Conservation (phyloP, 1,140 invertebrate species). For the Sycophila sp. region DNA sequence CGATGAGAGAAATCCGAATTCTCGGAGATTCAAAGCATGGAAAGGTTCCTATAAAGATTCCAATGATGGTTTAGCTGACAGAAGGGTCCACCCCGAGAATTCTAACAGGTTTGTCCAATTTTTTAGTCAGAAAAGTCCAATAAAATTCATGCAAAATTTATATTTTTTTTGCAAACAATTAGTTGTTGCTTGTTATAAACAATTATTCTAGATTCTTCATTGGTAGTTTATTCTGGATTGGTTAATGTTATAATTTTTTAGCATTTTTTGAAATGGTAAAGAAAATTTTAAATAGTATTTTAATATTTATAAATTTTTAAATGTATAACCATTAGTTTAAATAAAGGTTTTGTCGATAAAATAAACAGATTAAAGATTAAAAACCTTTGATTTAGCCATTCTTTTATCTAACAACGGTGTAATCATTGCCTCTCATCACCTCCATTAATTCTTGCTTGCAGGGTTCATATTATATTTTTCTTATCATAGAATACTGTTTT, state of each 20-base stretch:
- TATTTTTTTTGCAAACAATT: too few species aligned
- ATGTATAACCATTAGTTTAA: neutral
- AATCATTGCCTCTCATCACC: constrained; percentile 55
- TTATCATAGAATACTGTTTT: neutral
- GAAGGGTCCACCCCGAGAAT: constrained; percentile 49
- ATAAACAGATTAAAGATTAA: constrained; percentile 13
- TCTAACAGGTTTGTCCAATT: constrained; percentile 56
- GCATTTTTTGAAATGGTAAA: too few species aligned
- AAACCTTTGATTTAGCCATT: constrained; percentile 40
- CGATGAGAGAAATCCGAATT: constrained; percentile 58
- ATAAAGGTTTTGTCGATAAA: constrained; percentile 1
- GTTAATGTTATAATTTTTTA: too few species aligned
- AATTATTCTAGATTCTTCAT: too few species aligned
- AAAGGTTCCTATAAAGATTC: constrained; percentile 47
- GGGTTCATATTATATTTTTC: constrained; percentile 24
- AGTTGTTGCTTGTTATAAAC: neutral
- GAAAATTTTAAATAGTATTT: too few species aligned
- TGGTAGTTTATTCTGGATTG: too few species aligned
- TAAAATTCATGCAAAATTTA: constrained; percentile 39
- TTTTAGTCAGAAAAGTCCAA: constrained; percentile 42
- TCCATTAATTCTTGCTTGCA: constrained; percentile 45
- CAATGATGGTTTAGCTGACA: constrained; percentile 48
- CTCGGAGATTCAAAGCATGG: constrained; percentile 51
- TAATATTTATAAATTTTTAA: too few species aligned
- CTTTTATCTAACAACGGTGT: constrained; percentile 37